Percentiles rank a stretch among this genome's conserved stretches.
Conservation (phyloP, 2,797 vertebrate genomes). For the Pangasius mekongensis region DNA sequence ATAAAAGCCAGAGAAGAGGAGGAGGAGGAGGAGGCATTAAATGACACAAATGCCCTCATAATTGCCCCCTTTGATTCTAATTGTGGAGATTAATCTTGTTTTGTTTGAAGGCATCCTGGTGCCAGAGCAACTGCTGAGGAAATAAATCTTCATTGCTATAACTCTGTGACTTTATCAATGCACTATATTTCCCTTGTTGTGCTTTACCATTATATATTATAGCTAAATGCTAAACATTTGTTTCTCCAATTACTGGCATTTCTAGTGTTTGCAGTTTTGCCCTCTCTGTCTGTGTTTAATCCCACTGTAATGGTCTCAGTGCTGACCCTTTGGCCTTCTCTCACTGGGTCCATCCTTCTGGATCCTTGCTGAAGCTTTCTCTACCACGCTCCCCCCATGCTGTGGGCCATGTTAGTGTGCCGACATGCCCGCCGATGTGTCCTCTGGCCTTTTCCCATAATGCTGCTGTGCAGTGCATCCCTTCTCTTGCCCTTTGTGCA, state of each 20-base stretch:
- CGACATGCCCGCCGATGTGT: conserved; percentile 35
- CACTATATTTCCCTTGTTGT: conserved; percentile 11
- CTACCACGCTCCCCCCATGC: neutral
- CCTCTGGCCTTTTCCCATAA: conserved; percentile 40
- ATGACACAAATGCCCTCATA: conserved; percentile 72
- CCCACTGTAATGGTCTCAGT: conserved; percentile 2
- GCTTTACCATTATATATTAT: neutral
- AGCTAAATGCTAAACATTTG: conserved; percentile 24
- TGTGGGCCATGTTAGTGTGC: conserved; percentile 29
- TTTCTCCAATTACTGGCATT: conserved; percentile 17
- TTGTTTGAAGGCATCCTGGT: conserved; percentile 69
- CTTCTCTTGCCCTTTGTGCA: conserved; percentile 44
- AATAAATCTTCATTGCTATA: conserved; percentile 60
- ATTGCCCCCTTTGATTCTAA: conserved; percentile 67
- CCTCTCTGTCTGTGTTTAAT: conserved; percentile 1
- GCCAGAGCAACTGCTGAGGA: conserved; percentile 68
- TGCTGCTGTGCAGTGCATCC: conserved; percentile 14
- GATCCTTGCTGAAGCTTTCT: conserved; percentile 1
- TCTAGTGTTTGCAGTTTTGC: conserved; percentile 22
- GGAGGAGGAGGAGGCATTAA: conserved; percentile 66
- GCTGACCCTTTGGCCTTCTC: conserved; percentile 16
- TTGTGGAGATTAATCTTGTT: conserved; percentile 73
- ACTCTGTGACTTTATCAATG: conserved; percentile 33
- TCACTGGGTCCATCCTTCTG: conserved; percentile 14
- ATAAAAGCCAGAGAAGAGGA: conserved; percentile 69